A percentile compares a stretch with the other conserved stretches of the same genome.
phyloP scores from a whole-genome alignment of 2,797 vertebrate species.

The Nyctibius grandis region DNA sequence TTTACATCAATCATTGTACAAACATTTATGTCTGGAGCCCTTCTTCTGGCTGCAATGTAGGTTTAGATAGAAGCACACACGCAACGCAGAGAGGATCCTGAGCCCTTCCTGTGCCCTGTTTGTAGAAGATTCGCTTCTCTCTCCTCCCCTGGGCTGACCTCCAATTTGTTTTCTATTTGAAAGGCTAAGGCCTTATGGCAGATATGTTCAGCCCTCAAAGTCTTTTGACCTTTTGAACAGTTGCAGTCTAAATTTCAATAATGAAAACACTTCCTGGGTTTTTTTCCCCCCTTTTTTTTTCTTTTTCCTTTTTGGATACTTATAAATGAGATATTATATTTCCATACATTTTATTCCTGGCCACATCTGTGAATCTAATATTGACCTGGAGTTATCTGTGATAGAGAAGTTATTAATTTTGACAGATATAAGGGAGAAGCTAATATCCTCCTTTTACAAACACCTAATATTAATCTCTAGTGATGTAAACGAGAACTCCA shows the following conservation, averaged over 20 bases:
- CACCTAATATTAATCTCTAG: conserved; percentile 80
- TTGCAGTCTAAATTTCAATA: conserved; percentile 68
- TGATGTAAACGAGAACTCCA: conserved; percentile 72
- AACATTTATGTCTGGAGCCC: conserved; percentile 17
- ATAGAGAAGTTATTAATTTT: conserved; percentile 83
- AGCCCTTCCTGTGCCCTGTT: background rate
- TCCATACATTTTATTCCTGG: conserved; percentile 79
- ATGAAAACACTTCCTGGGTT: conserved; percentile 57
- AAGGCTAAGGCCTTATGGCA: conserved; percentile 64
- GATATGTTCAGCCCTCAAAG: conserved; percentile 62
- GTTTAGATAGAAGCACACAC: background rate
- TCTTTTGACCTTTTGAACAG: conserved; percentile 75
- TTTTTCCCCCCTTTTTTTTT: fast-evolving
- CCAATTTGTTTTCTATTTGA: conserved; percentile 52
- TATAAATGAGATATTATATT: conserved; percentile 79
- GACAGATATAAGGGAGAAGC: conserved; percentile 82
- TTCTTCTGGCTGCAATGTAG: background rate
- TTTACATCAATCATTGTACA: conserved; percentile 40
- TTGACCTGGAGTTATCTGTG: conserved; percentile 80
- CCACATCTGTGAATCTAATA: conserved; percentile 81
- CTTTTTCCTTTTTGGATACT: conserved; percentile 49
- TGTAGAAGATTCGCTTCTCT: conserved; percentile 17
- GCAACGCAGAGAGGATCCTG: background rate
- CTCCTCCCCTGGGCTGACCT: conserved; percentile 27
- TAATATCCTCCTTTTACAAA: conserved; percentile 82